Percentiles rank a stretch among this genome's conserved stretches.
phyloP scores from a whole-genome alignment of 2,113 vertebrate genomes.

The Aleadryas rufinucha region DNA sequence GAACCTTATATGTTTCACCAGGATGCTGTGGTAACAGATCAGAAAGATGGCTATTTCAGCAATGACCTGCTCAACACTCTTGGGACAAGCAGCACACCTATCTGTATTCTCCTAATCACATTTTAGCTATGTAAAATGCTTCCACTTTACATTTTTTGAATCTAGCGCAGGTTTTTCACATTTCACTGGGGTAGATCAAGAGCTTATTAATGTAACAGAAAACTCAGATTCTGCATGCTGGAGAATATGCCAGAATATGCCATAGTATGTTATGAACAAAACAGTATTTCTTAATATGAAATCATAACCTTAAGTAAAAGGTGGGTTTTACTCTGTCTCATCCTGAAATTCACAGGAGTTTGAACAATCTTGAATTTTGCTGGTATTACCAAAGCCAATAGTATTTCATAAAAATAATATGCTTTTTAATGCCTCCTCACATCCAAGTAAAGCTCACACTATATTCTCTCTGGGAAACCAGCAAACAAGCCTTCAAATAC shows the following conservation, averaged over 20 bases:
- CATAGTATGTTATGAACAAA: not conserved
- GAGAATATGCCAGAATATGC: not conserved
- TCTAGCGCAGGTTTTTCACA: not conserved
- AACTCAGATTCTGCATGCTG: not conserved
- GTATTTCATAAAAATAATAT: not conserved
- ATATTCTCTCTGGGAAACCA: not conserved
- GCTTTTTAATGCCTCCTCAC: not conserved
- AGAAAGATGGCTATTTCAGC: not conserved
- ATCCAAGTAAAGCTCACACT: not conserved
- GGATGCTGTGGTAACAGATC: not conserved
- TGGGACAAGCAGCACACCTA: not conserved
- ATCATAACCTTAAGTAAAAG: not conserved
- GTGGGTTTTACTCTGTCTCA: not conserved
- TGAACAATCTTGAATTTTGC: not conserved
- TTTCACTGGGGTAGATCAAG: fast-evolving
- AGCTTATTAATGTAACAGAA: not conserved
- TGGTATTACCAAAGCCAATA: not conserved
- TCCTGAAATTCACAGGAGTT: not conserved
- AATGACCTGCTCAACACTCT: not conserved
- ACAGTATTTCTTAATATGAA: not conserved
- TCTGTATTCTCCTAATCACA: not conserved
- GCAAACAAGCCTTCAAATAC: not conserved
- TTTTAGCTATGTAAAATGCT: not conserved
- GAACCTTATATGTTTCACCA: not conserved
- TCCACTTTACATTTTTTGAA: not conserved